These are phyloP conservation scores for rabbit (Oryctolagus cuniculus) DNA, from an alignment of 2,113 vertebrate species.

Conservation along the genomic window DNA sequence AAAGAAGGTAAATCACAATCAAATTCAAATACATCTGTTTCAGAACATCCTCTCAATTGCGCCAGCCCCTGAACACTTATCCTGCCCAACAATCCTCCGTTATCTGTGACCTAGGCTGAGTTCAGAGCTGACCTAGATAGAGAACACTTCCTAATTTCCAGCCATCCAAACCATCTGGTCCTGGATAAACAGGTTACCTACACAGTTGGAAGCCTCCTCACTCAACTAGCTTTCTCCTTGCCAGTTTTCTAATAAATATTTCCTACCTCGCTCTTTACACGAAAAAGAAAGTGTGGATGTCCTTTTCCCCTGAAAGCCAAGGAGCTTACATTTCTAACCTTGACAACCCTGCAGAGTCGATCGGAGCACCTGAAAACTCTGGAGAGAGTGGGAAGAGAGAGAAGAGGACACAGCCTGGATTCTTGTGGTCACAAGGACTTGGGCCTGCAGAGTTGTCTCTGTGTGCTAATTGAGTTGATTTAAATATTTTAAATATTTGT, in stretches of 20 bases:
- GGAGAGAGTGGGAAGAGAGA: background rate
- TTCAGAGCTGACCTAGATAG: slow-evolving; percentile 77
- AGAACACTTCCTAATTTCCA: slow-evolving; percentile 62
- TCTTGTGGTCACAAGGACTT: background rate
- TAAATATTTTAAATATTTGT: slow-evolving; percentile 83
- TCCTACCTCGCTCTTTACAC: slow-evolving; percentile 58
- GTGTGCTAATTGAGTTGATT: slow-evolving; percentile 50
- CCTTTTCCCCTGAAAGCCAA: slow-evolving; percentile 48
- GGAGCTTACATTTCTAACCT: background rate
- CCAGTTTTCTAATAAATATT: slow-evolving; percentile 60
- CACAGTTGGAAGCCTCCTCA: slow-evolving; percentile 69
- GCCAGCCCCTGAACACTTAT: background rate
- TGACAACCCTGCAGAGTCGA: background rate
- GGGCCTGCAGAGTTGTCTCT: background rate
- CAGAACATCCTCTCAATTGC: background rate
- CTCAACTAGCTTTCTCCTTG: slow-evolving; percentile 41
- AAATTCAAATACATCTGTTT: background rate
- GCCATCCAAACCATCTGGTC: slow-evolving; percentile 61
- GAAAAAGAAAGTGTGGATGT: slow-evolving; percentile 58
- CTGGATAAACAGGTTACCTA: slow-evolving; percentile 77
- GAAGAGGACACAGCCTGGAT: background rate
- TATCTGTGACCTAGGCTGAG: slow-evolving; percentile 60
- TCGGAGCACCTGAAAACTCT: background rate
- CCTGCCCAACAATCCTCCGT: slow-evolving; percentile 32
- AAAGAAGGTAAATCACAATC: slow-evolving; percentile 11